These are phyloP conservation scores for Phocides pigmalion DNA, from an alignment of 1,140 invertebrate species.

Conservation along the genomic window DNA sequence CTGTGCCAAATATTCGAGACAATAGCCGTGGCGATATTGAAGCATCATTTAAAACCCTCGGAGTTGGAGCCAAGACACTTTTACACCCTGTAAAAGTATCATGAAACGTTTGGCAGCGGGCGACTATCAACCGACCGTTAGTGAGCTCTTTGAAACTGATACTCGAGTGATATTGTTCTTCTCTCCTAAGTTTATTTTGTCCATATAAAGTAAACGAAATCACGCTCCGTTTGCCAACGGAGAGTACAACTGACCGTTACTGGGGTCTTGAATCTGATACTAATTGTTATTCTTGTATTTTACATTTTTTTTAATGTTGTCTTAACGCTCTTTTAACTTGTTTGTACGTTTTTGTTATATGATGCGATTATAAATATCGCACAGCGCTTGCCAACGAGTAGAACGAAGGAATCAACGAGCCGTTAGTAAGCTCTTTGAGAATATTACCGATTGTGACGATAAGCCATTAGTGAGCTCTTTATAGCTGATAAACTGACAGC, in stretches of 20 bases:
- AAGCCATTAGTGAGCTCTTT: too few relatives aligned
- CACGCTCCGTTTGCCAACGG: not conserved
- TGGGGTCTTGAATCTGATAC: too few relatives aligned
- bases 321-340: too few relatives aligned
- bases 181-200: not conserved
- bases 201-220: not conserved
- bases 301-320: too few relatives aligned
- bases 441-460: too few relatives aligned
- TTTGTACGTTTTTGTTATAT: too few relatives aligned
- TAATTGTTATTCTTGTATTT: too few relatives aligned
- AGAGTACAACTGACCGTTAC: not conserved
- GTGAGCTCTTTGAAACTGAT: slow-evolving; percentile 16
- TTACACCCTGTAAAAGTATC: slow-evolving; percentile 12
- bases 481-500: too few relatives aligned
- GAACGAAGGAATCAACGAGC: too few relatives aligned
- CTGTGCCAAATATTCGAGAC: slow-evolving; percentile 22
- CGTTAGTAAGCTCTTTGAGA: too few relatives aligned
- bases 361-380: too few relatives aligned
- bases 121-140: slow-evolving; percentile 13
- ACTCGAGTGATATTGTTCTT: slow-evolving; percentile 9
- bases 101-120: slow-evolving; percentile 4
- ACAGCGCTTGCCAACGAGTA: too few relatives aligned
- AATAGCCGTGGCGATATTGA: slow-evolving; percentile 10
- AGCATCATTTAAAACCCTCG: slow-evolving; percentile 15
- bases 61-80: slow-evolving; percentile 10